Evolutionary conservation across 2,113 vertebrate species (phyloP).

Genomic region (Dipodomys merriami): DNA sequence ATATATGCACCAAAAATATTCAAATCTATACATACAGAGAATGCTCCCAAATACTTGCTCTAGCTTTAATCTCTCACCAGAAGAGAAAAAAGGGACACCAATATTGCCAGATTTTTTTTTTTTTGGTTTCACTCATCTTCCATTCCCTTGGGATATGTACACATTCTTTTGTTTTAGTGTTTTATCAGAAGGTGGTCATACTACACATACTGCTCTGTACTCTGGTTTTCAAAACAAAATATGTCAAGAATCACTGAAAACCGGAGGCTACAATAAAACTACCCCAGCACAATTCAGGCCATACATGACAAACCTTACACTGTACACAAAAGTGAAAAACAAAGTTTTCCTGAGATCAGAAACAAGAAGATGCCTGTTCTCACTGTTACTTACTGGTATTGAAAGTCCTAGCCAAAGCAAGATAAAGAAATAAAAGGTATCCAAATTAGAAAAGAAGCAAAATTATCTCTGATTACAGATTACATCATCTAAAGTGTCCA

Average conservation of each 20-base stretch:
- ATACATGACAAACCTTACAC: background rate
- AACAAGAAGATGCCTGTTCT: background rate
- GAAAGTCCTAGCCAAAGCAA: slow-evolving; percentile 1
- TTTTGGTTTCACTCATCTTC: background rate
- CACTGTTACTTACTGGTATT: background rate
- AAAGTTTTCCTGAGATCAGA: background rate
- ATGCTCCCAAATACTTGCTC: background rate
- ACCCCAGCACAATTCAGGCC: background rate
- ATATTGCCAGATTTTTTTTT: background rate
- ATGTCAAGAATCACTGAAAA: background rate
- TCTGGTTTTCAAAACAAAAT: slow-evolving; percentile 8
- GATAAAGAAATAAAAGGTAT: background rate
- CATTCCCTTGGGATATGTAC: too few relatives aligned
- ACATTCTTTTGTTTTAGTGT: background rate
- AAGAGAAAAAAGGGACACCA: background rate
- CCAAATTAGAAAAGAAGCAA: slow-evolving; percentile 41
- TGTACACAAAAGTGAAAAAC: background rate
- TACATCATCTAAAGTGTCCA: background rate
- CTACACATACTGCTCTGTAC: background rate
- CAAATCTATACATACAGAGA: background rate
- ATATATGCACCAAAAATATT: background rate
- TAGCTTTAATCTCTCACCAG: background rate
- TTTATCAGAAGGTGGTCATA: background rate
- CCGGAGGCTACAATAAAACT: background rate
- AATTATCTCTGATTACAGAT: slow-evolving; percentile 50